phyloP scores from a whole-genome alignment of 2,888 invertebrate species.

The Lordiphosa andalusiaca region DNA sequence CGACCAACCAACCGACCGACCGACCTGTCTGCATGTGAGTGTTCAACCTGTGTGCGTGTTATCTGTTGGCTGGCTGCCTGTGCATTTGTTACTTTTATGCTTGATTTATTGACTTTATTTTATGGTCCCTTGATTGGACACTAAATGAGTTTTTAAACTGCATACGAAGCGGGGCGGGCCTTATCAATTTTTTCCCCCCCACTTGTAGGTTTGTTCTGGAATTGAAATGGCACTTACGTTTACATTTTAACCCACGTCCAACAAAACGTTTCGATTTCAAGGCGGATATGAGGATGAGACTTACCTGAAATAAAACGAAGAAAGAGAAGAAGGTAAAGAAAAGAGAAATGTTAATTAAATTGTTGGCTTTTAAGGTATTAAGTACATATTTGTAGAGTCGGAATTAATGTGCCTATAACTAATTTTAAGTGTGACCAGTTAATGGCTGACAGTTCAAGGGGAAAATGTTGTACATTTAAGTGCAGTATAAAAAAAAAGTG shows the following conservation, averaged over 20 bases:
- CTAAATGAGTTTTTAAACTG: constrained; percentile 72
- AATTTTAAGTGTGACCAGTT: too few species aligned
- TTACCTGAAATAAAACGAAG: constrained; percentile 61
- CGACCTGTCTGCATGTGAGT: constrained; percentile 7
- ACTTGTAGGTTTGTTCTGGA: constrained; percentile 15
- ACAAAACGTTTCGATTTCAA: constrained; percentile 72
- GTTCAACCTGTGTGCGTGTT: constrained; percentile 43
- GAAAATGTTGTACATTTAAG: too few species aligned
- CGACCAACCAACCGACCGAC: not conserved
- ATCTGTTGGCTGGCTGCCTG: constrained; percentile 64
- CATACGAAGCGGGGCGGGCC: constrained; percentile 71
- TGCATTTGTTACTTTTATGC: constrained; percentile 76
- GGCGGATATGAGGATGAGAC: constrained; percentile 48
- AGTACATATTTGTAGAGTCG: not conserved
- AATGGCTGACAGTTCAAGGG: too few species aligned
- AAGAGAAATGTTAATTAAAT: constrained; percentile 67
- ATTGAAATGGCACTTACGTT: constrained; percentile 60
- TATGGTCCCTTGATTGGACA: constrained; percentile 74
- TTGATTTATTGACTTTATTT: constrained; percentile 74
- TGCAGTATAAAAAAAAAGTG: too few species aligned
- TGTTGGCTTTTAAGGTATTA: constrained; percentile 30
- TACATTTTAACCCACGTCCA: constrained; percentile 63
- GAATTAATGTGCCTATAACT: too few species aligned
- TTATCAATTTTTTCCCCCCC: constrained; percentile 60
- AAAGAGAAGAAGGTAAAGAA: constrained; percentile 17